These are phyloP conservation scores for Scaptomyza tumidula DNA, from an alignment of 2,888 invertebrate genomes.

Conservation along the genomic window DNA sequence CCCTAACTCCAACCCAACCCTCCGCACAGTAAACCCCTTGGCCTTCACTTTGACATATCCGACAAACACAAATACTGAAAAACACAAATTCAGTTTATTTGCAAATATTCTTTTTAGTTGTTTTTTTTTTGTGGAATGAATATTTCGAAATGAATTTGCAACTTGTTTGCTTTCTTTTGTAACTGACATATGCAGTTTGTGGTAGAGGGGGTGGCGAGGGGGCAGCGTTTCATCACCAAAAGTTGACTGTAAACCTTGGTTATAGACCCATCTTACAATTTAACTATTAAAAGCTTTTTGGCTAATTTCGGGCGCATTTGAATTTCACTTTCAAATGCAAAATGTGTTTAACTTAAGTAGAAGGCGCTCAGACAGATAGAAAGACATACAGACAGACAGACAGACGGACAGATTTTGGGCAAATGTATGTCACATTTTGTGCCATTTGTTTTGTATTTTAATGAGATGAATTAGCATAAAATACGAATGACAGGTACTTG, in stretches of 20 bases:
- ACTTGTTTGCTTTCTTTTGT: constrained; percentile 50
- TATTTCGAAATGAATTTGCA: constrained; percentile 56
- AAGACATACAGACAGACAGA: constrained; percentile 23
- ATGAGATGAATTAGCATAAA: constrained; percentile 79
- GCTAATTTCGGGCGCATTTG: constrained; percentile 59
- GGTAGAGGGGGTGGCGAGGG: neutral
- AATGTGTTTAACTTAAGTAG: constrained; percentile 39
- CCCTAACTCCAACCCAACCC: neutral
- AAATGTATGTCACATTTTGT: constrained; percentile 66
- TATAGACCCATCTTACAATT: constrained; percentile 32
- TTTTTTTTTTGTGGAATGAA: constrained; percentile 3
- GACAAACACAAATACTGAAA: constrained; percentile 29
- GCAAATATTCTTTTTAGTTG: constrained; percentile 20
- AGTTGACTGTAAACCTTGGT: neutral
- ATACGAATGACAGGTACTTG: constrained; percentile 65
- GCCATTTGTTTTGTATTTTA: constrained; percentile 71
- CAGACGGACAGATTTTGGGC: constrained; percentile 10
- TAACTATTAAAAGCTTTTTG: constrained; percentile 42
- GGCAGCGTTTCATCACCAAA: constrained; percentile 15
- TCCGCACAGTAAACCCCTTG: neutral
- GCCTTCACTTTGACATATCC: constrained; percentile 13
- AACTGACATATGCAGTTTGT: constrained; percentile 72
- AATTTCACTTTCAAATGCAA: constrained; percentile 62
- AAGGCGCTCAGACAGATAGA: neutral
- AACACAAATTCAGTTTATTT: constrained; percentile 43